Evolutionary conservation across 2,888 invertebrate species (phyloP).

Genomic region (Euplexia lucipara): DNA sequence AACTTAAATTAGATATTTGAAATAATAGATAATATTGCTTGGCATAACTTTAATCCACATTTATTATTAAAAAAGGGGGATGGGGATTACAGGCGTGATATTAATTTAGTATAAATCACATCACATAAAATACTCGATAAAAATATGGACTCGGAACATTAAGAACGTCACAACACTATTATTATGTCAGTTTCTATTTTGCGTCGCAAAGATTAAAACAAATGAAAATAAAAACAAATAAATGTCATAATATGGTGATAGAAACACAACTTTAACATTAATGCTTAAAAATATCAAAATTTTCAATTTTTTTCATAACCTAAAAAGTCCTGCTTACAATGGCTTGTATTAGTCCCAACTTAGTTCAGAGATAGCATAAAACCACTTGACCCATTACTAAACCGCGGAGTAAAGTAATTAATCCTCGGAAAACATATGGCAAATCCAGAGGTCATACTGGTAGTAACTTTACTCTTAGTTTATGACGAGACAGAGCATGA

Average conservation of each 20-base stretch:
- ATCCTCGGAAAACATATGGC: too few relatives aligned
- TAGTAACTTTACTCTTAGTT: constrained; percentile 13
- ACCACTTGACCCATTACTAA: too few relatives aligned
- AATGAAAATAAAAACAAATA: constrained; percentile 45
- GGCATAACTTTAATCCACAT: too few relatives aligned
- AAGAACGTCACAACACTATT: constrained; percentile 51
- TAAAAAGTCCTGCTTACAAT: constrained; percentile 35
- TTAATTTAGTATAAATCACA: too few relatives aligned
- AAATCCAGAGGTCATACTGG: too few relatives aligned
- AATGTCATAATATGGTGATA: constrained; percentile 44
- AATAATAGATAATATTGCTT: too few relatives aligned
- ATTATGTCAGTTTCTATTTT: constrained; percentile 49
- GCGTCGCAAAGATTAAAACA: constrained; percentile 48
- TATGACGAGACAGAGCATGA: not conserved
- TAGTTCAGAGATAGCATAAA: constrained; percentile 13
- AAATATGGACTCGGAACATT: constrained; percentile 46
- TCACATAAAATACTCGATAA: constrained; percentile 33
- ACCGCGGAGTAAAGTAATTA: too few relatives aligned
- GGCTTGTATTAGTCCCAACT: constrained; percentile 14
- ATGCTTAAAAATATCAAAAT: constrained; percentile 60
- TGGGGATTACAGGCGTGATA: too few relatives aligned
- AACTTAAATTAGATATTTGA: too few relatives aligned
- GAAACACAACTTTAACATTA: constrained; percentile 46
- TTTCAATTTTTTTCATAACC: constrained; percentile 36
- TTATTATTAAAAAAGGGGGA: too few relatives aligned